phyloP scores from a whole-genome alignment of 2,113 vertebrate species.

The Oplegnathus fasciatus region DNA sequence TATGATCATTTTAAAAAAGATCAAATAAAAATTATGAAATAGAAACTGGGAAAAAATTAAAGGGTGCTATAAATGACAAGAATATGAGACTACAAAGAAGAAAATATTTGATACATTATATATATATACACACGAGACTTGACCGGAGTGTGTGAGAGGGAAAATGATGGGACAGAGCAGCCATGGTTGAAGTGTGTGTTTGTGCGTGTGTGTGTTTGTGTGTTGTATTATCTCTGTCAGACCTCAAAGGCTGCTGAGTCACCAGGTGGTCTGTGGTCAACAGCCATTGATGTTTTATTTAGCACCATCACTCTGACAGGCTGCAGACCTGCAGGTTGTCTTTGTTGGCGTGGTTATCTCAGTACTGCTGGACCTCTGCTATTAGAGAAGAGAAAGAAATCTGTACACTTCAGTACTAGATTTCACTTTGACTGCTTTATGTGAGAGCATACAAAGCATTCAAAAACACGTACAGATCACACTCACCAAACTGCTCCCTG shows the following conservation, averaged over 20 bases:
- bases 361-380: neutral
- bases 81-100: neutral
- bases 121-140: neutral
- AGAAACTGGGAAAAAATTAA: neutral
- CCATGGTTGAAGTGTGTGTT: neutral
- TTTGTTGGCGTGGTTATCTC: neutral
- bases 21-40: neutral
- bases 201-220: slow-evolving; percentile 18
- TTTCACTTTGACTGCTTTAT: neutral
- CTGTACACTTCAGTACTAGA: neutral
- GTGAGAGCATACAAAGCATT: too few relatives aligned
- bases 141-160: neutral
- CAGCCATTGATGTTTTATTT: slow-evolving; percentile 63
- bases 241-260: slow-evolving; percentile 40
- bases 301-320: slow-evolving; percentile 25
- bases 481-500: neutral
- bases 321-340: slow-evolving; percentile 11
- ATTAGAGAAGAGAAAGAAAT: neutral
- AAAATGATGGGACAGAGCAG: neutral
- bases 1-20: too few relatives aligned
- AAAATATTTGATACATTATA: neutral
- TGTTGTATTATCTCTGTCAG: slow-evolving; percentile 19
- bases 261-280: slow-evolving; percentile 24
- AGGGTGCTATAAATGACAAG: neutral
- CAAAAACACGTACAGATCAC: neutral